Base-by-base conservation (phyloP, 2,888 invertebrate genomes). In the Dasysyrphus tricinctus region DNA sequence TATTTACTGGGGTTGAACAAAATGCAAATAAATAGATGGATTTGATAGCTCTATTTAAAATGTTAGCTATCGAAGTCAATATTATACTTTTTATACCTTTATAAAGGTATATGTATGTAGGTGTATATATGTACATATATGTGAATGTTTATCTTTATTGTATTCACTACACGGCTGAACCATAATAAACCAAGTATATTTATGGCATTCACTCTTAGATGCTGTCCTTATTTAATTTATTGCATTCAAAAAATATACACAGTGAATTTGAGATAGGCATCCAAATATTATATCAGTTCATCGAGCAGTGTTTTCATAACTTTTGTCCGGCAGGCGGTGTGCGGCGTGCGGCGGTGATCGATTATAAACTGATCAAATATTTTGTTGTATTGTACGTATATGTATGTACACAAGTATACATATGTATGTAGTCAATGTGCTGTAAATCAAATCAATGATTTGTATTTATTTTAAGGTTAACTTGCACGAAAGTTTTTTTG, bases 151-250 rank as follows among this genome's bases (percentile, higher is more conserved):
- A 74, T 80, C 65, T 80, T 59, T 80, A 80, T 73, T 67, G 57
- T 49, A 63, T 56, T 51, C 51, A 32, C 44, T 6, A 24, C 6
- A 24, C 19, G 9, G 47, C 42, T 32, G 39, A 59, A 44, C 7
- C 11, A 37, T 47, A 34, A 74, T 69, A 69, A 69, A 49, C 14
- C 19, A 42, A 37, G 49, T 67, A 61, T 80, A 61, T 80, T 61
- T 75, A 74, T 24, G 54, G 19, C 34, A 14, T 57, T 56, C 29
- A 37, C 34, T n/a, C n/a, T 42, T 19, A 61, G 24, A 59, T 61
- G 69, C 69, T 59, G 63, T 72, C 59, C 34, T 74, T 57, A 51
- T 80, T 74, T 16, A 19, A 63, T 80, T 74, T 73, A 78, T 78
- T 78, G 54, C 72, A 54, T 57, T 77, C 49, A 12, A 61, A 54